A percentile compares a stretch with the other conserved stretches of the same genome.
Conservation (phyloP, 2,797 vertebrate species). For the Chrosomus eos region DNA sequence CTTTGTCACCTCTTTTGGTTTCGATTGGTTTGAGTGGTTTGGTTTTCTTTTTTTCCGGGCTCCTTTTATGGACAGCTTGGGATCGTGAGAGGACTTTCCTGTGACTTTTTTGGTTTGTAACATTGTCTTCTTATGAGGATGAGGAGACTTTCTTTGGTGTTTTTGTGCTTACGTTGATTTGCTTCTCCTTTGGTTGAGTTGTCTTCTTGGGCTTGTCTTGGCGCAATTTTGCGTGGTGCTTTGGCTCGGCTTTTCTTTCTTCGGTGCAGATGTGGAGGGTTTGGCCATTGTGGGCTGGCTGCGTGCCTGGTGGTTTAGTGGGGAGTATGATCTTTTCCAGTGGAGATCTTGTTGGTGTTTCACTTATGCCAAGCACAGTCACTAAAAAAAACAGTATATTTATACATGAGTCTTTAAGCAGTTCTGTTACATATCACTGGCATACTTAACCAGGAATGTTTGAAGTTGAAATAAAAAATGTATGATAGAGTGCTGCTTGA, state of each 20-base stretch:
- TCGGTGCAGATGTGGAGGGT: conserved; percentile 38
- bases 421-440: neutral
- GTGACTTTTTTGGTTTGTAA: neutral
- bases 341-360: conserved; percentile 75
- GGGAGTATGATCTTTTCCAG: conserved; percentile 68
- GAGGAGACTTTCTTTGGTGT: conserved; percentile 31
- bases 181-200: conserved; percentile 31
- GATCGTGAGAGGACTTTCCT: conserved; percentile 19
- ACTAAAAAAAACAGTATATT: conserved; percentile 66
- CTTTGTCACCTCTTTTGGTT: conserved; percentile 13
- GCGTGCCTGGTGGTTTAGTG: conserved; percentile 59
- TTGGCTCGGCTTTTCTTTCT: neutral
- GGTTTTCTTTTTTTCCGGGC: neutral
- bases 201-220: conserved; percentile 42
- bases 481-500: neutral
- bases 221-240: conserved; percentile 9
- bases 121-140: conserved; percentile 12
- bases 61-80: conserved; percentile 10
- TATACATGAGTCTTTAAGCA: conserved; percentile 5
- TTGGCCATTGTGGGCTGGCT: conserved; percentile 21
- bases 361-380: conserved; percentile 70
- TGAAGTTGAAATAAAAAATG: neutral
- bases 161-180: conserved; percentile 17
- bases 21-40: conserved; percentile 32
- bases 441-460: neutral